Percentiles rank a stretch among this genome's conserved stretches.
Evolutionary conservation across 2,797 vertebrate genomes (phyloP).

Genomic region (Coendou prehensilis): DNA sequence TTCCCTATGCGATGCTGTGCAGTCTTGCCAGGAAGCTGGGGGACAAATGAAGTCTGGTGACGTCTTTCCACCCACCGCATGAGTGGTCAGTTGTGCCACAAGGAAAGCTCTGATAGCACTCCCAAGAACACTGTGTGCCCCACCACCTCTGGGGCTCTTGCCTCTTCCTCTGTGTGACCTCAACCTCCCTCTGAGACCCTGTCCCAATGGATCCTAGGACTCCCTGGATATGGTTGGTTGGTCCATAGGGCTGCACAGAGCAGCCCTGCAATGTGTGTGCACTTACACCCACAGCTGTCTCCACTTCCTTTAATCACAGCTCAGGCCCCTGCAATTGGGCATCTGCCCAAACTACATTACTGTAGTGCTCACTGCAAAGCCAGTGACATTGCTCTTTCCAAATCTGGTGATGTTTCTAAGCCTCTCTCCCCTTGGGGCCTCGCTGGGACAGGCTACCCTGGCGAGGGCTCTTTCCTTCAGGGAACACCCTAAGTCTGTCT

Average conservation of each 20-base stretch:
- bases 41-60: neutral
- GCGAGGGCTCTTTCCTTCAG: neutral
- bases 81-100: neutral
- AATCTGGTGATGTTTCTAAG: neutral
- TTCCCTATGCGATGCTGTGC: neutral
- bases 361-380: neutral
- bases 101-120: neutral
- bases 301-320: neutral
- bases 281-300: neutral
- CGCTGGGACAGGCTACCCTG: neutral
- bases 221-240: neutral
- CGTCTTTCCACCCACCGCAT: rapidly evolving
- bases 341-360: neutral
- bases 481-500: neutral
- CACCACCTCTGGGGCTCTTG: neutral
- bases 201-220: neutral
- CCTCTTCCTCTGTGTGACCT: neutral
- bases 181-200: neutral
- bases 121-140: neutral
- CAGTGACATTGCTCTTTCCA: neutral
- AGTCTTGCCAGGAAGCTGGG: neutral
- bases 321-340: neutral
- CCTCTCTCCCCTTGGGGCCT: neutral
- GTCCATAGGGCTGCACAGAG: neutral
- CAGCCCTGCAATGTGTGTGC: neutral